These are phyloP conservation scores for Rhea pennata DNA, from an alignment of 2,113 vertebrate genomes.

Conservation along the genomic window DNA sequence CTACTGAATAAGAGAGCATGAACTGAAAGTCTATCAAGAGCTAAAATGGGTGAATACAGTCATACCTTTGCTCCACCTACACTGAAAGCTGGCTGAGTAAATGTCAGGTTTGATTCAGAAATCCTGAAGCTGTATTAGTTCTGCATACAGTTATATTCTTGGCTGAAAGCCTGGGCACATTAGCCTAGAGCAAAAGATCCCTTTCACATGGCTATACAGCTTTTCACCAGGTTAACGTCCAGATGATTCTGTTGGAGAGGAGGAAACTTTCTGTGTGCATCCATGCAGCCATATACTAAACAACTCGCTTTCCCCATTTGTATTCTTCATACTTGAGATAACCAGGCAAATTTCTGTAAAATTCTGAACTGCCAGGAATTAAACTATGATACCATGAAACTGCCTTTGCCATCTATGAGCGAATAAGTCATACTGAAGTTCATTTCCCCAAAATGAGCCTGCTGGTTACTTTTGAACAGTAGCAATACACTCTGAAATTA, in stretches of 20 bases:
- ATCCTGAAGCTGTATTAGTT: neutral
- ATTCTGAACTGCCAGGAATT: neutral
- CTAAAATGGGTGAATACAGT: neutral
- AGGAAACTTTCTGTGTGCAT: neutral
- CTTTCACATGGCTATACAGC: neutral
- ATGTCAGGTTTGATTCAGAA: neutral
- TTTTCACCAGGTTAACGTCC: neutral
- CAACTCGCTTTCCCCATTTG: neutral
- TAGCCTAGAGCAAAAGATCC: neutral
- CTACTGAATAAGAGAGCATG: neutral
- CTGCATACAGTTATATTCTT: neutral
- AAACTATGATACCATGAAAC: constrained; percentile 19
- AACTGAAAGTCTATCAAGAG: neutral
- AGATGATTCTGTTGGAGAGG: neutral
- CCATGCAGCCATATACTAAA: neutral
- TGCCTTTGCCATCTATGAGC: constrained; percentile 46
- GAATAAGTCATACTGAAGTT: constrained; percentile 45
- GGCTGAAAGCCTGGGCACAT: neutral
- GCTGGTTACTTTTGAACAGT: constrained; percentile 48
- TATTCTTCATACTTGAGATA: neutral
- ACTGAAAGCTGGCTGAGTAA: neutral
- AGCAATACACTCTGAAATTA: constrained; percentile 59
- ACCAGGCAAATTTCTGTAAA: neutral
- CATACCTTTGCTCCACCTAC: neutral
- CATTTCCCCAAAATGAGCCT: constrained; percentile 37